Evolutionary conservation across 2,888 invertebrate genomes (phyloP).

Genomic region (Tenthredo amoena): DNA sequence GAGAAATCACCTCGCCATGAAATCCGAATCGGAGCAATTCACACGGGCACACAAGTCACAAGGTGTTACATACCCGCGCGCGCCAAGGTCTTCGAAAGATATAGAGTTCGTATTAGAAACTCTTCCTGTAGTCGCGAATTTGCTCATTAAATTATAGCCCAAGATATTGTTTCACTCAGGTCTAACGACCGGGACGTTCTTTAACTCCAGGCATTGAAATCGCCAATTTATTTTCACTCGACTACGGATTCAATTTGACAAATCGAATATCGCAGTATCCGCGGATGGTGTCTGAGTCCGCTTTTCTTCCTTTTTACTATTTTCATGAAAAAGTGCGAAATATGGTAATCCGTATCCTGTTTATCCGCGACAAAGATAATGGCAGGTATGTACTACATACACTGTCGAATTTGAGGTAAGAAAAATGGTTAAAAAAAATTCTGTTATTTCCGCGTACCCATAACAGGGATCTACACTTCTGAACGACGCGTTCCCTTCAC

Average conservation of each 20-base stretch:
- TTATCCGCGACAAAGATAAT: neutral
- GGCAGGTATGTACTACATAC: no score
- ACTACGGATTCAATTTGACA: neutral
- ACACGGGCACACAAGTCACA: neutral
- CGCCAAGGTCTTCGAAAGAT: neutral
- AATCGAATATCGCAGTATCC: neutral
- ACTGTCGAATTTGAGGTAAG: neutral
- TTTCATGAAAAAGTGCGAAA: neutral
- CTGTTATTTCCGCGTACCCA: neutral
- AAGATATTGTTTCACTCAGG: neutral
- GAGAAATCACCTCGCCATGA: neutral
- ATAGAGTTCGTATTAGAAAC: no score
- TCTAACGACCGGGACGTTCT: neutral
- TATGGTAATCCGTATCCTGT: neutral
- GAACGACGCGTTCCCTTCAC: conserved; percentile 74
- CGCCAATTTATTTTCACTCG: neutral
- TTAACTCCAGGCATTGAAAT: conserved; percentile 41
- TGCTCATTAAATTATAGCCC: neutral
- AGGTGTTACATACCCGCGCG: neutral
- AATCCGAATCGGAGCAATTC: conserved; percentile 10
- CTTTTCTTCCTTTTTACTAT: neutral
- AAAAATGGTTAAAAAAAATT: neutral
- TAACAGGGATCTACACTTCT: neutral
- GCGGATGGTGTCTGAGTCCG: neutral
- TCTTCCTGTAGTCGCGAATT: neutral